Conservation (phyloP, 2,888 invertebrate species). For the Zelleria hepariella region DNA sequence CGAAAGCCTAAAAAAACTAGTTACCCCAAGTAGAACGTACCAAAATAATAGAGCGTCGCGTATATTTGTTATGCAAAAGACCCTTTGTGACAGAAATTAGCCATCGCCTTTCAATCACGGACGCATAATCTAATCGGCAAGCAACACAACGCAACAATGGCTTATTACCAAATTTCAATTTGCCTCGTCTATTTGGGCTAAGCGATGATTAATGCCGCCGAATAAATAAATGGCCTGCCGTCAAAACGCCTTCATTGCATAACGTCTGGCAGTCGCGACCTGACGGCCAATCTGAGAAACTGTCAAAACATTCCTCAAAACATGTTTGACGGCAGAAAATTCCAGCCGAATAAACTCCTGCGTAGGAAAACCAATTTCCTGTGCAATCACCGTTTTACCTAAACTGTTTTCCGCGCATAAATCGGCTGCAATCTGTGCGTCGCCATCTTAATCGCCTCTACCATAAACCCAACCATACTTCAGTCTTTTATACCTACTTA, state of each 20-base stretch:
- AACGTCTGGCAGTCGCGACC: neutral
- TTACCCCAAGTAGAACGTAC: too few species aligned
- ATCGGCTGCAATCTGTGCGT: neutral
- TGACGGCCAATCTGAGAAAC: neutral
- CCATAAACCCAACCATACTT: neutral
- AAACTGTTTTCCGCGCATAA: neutral
- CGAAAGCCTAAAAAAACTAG: too few species aligned
- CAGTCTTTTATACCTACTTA: neutral
- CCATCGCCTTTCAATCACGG: neutral
- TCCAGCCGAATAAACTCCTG: neutral
- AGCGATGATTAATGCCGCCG: slow-evolving; percentile 1
- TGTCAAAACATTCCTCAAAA: neutral
- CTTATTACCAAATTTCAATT: slow-evolving; percentile 1
- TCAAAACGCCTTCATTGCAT: neutral
- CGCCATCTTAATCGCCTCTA: neutral
- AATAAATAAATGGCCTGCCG: neutral
- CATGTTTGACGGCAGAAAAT: neutral
- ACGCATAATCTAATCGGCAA: neutral
- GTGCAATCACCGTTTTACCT: neutral
- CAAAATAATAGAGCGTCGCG: neutral
- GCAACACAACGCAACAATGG: neutral
- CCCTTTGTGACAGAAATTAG: neutral
- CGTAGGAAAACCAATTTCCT: neutral
- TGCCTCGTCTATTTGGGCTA: neutral
- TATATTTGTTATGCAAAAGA: neutral